Percentiles rank a stretch among this genome's conserved stretches.
Conservation (phyloP, 2,888 invertebrate species). For the Drosophila kuntzei region DNA sequence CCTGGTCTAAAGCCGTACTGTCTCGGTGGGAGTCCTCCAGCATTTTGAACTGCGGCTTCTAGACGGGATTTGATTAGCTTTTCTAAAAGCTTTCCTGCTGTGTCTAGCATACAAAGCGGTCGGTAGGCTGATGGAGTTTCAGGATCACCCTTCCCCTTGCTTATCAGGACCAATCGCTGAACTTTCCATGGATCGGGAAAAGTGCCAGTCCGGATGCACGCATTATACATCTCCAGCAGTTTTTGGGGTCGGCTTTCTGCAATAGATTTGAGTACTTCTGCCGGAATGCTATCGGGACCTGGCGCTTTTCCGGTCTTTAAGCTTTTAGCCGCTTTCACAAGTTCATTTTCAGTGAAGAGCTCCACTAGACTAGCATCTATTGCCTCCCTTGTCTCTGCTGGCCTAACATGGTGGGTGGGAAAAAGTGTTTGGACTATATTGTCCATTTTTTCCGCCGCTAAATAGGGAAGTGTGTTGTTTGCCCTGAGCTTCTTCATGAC, state of each 20-base stretch:
- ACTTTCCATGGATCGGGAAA: too few species aligned
- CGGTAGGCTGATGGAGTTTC: slow-evolving; percentile 1
- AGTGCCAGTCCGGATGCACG: background rate
- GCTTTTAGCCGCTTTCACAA: background rate
- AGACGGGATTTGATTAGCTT: background rate
- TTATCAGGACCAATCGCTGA: slow-evolving; percentile 4
- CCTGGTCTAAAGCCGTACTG: slow-evolving; percentile 4
- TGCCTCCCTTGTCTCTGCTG: background rate
- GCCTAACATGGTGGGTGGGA: background rate
- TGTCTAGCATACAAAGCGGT: slow-evolving; percentile 4
- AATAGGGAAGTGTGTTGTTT: background rate
- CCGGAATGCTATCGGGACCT: background rate
- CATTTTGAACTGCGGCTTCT: background rate
- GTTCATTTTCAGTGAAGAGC: background rate
- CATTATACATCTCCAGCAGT: slow-evolving; percentile 1
- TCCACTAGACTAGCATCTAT: background rate
- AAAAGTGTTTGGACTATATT: background rate
- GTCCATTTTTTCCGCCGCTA: background rate
- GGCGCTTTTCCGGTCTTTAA: background rate
- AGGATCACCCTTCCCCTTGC: slow-evolving; percentile 1
- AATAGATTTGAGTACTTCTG: background rate
- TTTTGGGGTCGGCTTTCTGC: background rate
- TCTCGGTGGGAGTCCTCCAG: slow-evolving; percentile 1
- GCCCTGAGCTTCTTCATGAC: slow-evolving; percentile 3
- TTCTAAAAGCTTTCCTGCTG: background rate